Evolutionary conservation across 1,140 invertebrate species (phyloP).

Genomic region (Trigoniulus corallinus): DNA sequence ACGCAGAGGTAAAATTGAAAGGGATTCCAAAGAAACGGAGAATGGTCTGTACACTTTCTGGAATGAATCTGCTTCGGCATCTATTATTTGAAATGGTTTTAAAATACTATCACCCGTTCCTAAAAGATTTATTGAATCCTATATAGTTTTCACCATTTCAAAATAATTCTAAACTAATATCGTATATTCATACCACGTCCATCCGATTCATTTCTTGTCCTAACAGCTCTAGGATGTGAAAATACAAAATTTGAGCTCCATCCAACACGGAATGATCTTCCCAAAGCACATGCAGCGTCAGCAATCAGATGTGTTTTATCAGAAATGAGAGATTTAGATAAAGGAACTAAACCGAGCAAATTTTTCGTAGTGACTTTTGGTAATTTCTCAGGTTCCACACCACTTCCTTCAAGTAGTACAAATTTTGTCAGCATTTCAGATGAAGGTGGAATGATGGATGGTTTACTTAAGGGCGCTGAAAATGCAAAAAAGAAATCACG

Average conservation of each 20-base stretch:
- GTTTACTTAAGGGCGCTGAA: not conserved
- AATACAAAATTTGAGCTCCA: conserved; percentile 52
- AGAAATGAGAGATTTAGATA: conserved; percentile 19
- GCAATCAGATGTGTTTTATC: conserved; percentile 32
- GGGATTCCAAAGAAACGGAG: not conserved
- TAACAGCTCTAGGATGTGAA: conserved; percentile 26
- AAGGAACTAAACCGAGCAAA: conserved; percentile 6
- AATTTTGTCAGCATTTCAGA: not conserved
- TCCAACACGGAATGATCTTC: conserved; percentile 49
- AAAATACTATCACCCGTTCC: not conserved
- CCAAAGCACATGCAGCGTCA: conserved; percentile 43
- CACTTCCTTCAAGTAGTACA: conserved; percentile 7
- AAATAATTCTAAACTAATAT: too few relatives aligned
- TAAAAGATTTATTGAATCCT: not conserved
- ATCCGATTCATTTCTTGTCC: conserved; percentile 9
- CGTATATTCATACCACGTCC: too few relatives aligned
- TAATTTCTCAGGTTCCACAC: not conserved
- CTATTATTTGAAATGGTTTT: too few relatives aligned
- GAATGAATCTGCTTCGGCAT: too few relatives aligned
- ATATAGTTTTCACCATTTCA: not conserved
- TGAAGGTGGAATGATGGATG: not conserved
- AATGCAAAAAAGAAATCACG: too few relatives aligned
- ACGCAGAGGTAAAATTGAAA: not conserved
- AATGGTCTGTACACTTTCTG: too few relatives aligned
- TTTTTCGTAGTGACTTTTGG: not conserved